A percentile compares a stretch with the other conserved stretches of the same genome.
Conservation (phyloP, 2,888 invertebrate genomes). For the Liopterus haemorrhoidalis region DNA sequence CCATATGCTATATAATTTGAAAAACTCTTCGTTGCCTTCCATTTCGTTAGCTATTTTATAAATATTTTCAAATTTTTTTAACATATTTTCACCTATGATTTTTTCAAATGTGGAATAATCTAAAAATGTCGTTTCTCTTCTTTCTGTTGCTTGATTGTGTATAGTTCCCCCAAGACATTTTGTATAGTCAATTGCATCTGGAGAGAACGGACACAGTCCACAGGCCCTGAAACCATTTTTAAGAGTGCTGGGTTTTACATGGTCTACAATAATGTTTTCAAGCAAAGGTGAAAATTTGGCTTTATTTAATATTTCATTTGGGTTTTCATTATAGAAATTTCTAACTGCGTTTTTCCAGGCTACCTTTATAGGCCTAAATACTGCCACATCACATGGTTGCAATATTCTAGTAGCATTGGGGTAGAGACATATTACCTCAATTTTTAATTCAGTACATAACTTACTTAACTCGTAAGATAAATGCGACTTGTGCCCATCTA, state of each 20-base stretch:
- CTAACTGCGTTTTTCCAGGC: constrained; percentile 23
- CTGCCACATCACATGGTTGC: constrained; percentile 37
- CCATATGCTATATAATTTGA: too few relatives aligned
- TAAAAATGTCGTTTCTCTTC: too few relatives aligned
- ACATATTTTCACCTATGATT: too few relatives aligned
- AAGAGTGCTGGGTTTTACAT: constrained; percentile 26
- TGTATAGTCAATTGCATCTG: constrained; percentile 24
- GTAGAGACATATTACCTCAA: constrained; percentile 33
- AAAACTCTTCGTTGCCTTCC: too few relatives aligned
- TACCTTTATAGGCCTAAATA: constrained; percentile 33
- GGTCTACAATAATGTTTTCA: constrained; percentile 26
- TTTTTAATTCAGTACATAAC: constrained; percentile 29
- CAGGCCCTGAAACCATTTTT: constrained; percentile 29
- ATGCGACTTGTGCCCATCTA: constrained; percentile 36
- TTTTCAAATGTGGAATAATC: too few relatives aligned
- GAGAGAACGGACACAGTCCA: constrained; percentile 27
- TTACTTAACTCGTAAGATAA: constrained; percentile 31
- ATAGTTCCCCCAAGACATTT: constrained; percentile 7
- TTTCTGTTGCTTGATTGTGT: too few relatives aligned
- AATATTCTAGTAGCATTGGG: constrained; percentile 36
- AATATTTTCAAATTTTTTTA: too few relatives aligned
- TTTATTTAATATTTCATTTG: constrained; percentile 24
- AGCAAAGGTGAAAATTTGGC: constrained; percentile 27
- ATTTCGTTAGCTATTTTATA: too few relatives aligned
- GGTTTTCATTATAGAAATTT: constrained; percentile 15